Evolutionary conservation across 2,888 invertebrate genomes (phyloP).

Genomic region (Xestia c-nigrum): DNA sequence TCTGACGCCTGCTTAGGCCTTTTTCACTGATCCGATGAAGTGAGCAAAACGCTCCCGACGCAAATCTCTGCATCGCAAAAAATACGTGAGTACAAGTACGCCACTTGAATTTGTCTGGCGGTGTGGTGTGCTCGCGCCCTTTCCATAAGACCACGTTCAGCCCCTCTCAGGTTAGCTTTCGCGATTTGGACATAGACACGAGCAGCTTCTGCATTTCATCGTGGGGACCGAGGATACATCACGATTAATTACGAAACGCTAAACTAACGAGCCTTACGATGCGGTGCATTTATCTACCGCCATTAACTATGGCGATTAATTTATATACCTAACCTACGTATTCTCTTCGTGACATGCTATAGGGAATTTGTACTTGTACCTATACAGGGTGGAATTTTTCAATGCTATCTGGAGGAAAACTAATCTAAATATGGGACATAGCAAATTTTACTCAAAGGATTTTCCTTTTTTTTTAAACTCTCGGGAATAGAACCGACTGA

Average conservation of each 20-base stretch:
- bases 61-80: constrained; percentile 72
- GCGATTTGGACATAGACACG: constrained; percentile 54
- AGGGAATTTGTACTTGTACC: constrained; percentile 23
- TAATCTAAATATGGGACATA: too few relatives aligned
- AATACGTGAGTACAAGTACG: constrained; percentile 78
- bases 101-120: constrained; percentile 75
- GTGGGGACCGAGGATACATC: constrained; percentile 48
- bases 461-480: too few relatives aligned
- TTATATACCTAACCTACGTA: background rate
- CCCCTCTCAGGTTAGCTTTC: constrained; percentile 71
- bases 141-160: constrained; percentile 69
- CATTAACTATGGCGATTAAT: constrained; percentile 19
- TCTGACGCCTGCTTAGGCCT: constrained; percentile 66
- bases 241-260: constrained; percentile 48
- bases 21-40: constrained; percentile 64
- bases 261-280: constrained; percentile 43
- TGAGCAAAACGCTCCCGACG: constrained; percentile 59
- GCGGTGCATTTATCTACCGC: constrained; percentile 23
- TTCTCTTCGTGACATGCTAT: constrained; percentile 40
- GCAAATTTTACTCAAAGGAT: too few relatives aligned
- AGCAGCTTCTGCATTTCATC: constrained; percentile 60
- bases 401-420: too few relatives aligned
- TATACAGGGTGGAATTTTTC: too few relatives aligned
- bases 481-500: too few relatives aligned
- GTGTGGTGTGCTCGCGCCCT: constrained; percentile 69